These are phyloP conservation scores for Heterocephalus glaber DNA, from an alignment of 2,113 vertebrate genomes.

Conservation along the genomic window DNA sequence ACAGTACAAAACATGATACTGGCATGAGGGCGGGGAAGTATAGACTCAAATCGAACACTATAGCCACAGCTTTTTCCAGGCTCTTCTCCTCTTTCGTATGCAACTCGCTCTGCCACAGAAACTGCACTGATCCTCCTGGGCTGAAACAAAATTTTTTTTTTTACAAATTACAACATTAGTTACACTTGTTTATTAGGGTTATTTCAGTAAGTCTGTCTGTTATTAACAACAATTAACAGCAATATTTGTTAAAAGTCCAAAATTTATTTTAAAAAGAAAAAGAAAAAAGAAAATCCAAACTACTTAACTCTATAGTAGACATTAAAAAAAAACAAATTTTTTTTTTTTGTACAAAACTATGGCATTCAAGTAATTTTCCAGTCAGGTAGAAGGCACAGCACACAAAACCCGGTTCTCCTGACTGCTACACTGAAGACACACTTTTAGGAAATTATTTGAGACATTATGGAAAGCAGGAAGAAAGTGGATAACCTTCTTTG, in stretches of 20 bases:
- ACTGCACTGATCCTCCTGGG: slow-evolving; percentile 96
- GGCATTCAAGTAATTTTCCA: neutral
- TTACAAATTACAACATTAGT: neutral
- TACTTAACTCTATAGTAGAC: neutral
- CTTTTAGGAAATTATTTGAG: neutral
- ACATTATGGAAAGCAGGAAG: neutral
- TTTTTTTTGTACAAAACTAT: neutral
- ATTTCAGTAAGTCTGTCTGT: neutral
- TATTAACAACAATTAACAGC: neutral
- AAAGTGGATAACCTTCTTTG: neutral
- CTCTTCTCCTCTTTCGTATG: slow-evolving; percentile 93
- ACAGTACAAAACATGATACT: slow-evolving; percentile 98
- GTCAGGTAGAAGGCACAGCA: neutral
- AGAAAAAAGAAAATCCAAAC: neutral
- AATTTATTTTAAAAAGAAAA: neutral
- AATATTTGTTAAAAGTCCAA: neutral
- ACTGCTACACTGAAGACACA: neutral
- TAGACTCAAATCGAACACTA: slow-evolving; percentile 96
- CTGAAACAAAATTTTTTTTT: slow-evolving; percentile 79
- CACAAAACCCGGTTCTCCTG: fast-evolving
- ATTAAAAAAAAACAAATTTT: neutral
- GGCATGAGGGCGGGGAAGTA: slow-evolving; percentile 95
- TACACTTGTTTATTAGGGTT: neutral
- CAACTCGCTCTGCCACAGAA: slow-evolving; percentile 95
- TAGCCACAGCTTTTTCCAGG: slow-evolving; percentile 96